Conservation (phyloP, 2,797 vertebrate species). For the Melanotaenia pygmaea region DNA sequence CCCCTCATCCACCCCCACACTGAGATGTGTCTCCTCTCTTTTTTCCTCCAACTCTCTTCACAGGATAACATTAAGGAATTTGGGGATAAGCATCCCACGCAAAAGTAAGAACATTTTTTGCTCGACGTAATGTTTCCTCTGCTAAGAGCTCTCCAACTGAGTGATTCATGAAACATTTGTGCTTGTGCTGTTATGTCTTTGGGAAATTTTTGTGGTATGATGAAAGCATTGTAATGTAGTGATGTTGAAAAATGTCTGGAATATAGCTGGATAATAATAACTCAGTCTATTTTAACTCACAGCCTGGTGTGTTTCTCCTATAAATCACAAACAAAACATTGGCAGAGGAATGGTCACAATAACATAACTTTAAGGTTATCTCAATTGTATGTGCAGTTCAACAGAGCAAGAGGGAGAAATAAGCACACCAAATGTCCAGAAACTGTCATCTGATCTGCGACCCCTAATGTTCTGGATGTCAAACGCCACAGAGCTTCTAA, state of each 20-base stretch:
- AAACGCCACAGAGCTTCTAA: constrained; percentile 93
- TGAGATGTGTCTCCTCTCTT: constrained; percentile 73
- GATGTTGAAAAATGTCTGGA: constrained; percentile 50
- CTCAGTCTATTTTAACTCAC: constrained; percentile 61
- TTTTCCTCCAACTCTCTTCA: constrained; percentile 78
- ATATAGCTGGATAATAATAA: constrained; percentile 59
- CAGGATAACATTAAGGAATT: constrained; percentile 98
- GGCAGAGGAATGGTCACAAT: constrained; percentile 51
- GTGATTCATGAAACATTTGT: constrained; percentile 74
- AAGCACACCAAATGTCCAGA: constrained; percentile 84
- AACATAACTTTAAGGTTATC: constrained; percentile 46
- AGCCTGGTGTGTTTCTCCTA: constrained; percentile 23
- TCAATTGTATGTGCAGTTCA: constrained; percentile 72
- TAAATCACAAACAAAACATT: constrained; percentile 34
- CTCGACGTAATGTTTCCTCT: constrained; percentile 75
- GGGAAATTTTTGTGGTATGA: constrained; percentile 67
- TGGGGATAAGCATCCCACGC: constrained; percentile 93
- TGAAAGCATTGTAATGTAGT: constrained; percentile 54
- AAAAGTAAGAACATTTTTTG: constrained; percentile 89
- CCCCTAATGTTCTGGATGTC: constrained; percentile 97
- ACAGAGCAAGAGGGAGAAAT: constrained; percentile 85
- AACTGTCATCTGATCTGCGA: constrained; percentile 89
- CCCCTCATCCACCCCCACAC: constrained; percentile 66
- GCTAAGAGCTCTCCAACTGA: constrained; percentile 69
- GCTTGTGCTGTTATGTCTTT: constrained; percentile 67